These are phyloP conservation scores for Phoenicopterus ruber DNA, from an alignment of 2,113 vertebrate genomes.

Conservation along the genomic window DNA sequence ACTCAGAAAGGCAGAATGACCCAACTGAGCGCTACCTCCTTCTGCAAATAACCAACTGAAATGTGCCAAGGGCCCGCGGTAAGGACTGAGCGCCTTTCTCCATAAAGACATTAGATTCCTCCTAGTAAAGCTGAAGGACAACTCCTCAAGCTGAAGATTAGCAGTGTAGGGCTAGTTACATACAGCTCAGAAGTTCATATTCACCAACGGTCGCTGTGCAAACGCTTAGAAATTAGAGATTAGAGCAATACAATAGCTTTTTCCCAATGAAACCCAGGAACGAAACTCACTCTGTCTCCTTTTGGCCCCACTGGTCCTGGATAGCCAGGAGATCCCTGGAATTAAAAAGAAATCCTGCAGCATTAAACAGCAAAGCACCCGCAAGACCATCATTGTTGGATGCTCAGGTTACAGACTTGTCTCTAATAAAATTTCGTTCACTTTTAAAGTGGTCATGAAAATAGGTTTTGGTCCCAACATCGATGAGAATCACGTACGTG, in stretches of 20 bases:
- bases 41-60: neutral
- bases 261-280: neutral
- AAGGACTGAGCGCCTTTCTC: neutral
- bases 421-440: neutral
- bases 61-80: neutral
- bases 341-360: neutral
- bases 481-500: neutral
- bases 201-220: accelerated
- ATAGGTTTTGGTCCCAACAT: neutral
- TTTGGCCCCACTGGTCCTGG: slow-evolving; percentile 82
- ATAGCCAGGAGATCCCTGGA: slow-evolving; percentile 78
- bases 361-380: neutral
- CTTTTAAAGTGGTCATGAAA: neutral
- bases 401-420: neutral
- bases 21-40: neutral
- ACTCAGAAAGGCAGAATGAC: neutral
- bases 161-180: neutral
- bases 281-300: slow-evolving; percentile 85
- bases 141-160: too few relatives aligned
- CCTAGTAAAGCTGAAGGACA: neutral
- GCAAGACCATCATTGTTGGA: neutral
- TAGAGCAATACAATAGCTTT: neutral
- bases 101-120: neutral
- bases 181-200: neutral
- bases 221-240: neutral